Evolutionary conservation across 2,113 vertebrate genomes (phyloP), one percentile per base, ranked within the genome.

Genomic region (Ceyx melanurus): DNA sequence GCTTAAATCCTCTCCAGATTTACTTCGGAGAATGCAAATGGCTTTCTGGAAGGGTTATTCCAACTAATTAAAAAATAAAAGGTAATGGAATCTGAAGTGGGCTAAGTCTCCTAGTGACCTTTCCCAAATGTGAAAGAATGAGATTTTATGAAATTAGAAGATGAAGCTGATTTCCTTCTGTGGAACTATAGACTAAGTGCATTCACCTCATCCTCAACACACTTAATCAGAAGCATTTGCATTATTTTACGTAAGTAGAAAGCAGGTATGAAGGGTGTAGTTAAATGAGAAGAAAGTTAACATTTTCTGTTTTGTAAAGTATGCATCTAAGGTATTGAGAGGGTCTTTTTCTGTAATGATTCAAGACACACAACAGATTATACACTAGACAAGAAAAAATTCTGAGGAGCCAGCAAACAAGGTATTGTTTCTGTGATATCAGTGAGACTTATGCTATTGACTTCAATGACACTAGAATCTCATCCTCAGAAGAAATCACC

Each of bases 1-100:
- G 65, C n/a, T 88, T 71, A 85, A 91, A 86, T 64, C 15, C 50
- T 46, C 56, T 67, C 37, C 40, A 88, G 58, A 68, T 72, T 64
- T 86, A 7, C 58, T 84, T 86, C 81, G 46, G 66, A 84, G 70
- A 77, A 64, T 43, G 21, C 26, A 14, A 64, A 23, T 35, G 62
- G 33, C 22, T 70, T 77, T 82, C 61, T 82, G 37, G 25, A 74
- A 82, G 18, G 19, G 50, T 82, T 87, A 83, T 85, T 90, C 42
- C 35, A 75, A 11, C 48, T 79, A 84, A 92, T 92, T 90, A 79
- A 82, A 94, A 94, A 92, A 66, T 66, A 56, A 65, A 81, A 86
- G 21, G 53, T 96, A 96, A 93, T 85, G 92, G 80, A 90, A 90
- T 82, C 20, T 94, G 86, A 86, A 93, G 75, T 84, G 45, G 26